Percentiles rank a stretch among this genome's conserved stretches.
These are phyloP conservation scores for Sebastes cheni DNA, from an alignment of 2,797 vertebrate genomes.

Conservation along the genomic window DNA sequence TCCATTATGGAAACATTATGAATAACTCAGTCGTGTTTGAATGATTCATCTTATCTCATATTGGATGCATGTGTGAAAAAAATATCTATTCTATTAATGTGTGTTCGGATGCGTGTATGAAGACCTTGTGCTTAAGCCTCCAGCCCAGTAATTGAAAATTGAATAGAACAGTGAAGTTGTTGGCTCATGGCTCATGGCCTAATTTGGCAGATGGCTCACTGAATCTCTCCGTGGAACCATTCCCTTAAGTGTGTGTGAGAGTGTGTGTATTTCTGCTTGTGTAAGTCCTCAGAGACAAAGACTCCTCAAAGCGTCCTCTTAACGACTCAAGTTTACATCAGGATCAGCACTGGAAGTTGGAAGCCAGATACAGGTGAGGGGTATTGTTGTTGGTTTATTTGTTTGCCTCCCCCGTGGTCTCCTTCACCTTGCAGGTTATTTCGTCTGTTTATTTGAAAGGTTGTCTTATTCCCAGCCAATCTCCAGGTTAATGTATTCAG, in stretches of 20 bases:
- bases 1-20: conserved; percentile 50
- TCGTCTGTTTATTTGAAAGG: conserved; percentile 33
- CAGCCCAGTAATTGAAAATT: conserved; percentile 77
- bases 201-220: conserved; percentile 85
- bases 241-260: conserved; percentile 58
- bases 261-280: conserved; percentile 49
- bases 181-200: conserved; percentile 78
- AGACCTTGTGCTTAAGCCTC: conserved; percentile 63
- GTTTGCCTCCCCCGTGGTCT: conserved; percentile 19
- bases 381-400: conserved; percentile 17
- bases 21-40: conserved; percentile 42
- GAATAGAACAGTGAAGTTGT: conserved; percentile 78
- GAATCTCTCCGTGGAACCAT: conserved; percentile 73
- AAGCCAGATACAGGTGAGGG: conserved; percentile 16
- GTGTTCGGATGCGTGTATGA: conserved; percentile 31
- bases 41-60: conserved; percentile 54
- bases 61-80: conserved; percentile 39
- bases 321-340: conserved; percentile 65
- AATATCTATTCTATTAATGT: conserved; percentile 39
- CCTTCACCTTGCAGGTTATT: conserved; percentile 56
- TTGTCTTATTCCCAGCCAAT: conserved; percentile 38
- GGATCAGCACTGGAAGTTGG: conserved; percentile 47
- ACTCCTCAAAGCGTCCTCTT: conserved; percentile 65
- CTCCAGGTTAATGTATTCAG: conserved; percentile 39
- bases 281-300: conserved; percentile 59